Base-by-base conservation (phyloP, 2,888 invertebrate species). In the Nipponacmea schrenckii region DNA sequence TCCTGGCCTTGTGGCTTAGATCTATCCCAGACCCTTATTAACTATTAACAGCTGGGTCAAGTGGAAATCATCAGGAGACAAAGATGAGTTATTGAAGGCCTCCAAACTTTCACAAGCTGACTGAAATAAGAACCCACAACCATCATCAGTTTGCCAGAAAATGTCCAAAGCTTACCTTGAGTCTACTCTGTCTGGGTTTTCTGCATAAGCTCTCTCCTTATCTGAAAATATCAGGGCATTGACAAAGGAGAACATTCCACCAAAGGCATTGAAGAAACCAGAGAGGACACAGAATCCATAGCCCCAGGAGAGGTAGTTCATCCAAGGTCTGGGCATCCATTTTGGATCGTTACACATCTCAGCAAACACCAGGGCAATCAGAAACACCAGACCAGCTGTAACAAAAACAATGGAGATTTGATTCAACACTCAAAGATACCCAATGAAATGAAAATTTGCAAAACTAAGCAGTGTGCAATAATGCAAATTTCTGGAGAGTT, bases 261-360 rank as follows among this genome's bases (percentile, higher is more conserved):
- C 83, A 73, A 88, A 87, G 20, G 87, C 79, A 4, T 82, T 79
- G 70, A 85, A 81, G 76, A 89, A 85, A 4, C 85, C 84, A 0
- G 96, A 93, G 56, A 96, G 91, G 93, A 67, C 94, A 44, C 95
- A 96, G 50, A 97, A 90, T 0, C 94, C 94, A 86, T 96, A 98
- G 0, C 97, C 96, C 95, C 96, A 98, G 3, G 97, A 97, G 79
- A 98, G 93, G 90, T 95, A 97, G 89, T 97, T 98, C 89, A 98
- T 96, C 39, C 94, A 93, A 0, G 97, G 97, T 87, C 97, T 95
- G 0, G 97, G 97, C 96, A 98, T 96, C 77, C 95, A 98, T 86
- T 95, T 94, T 31, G 96, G 92, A 12, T 93, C 92, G 88, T 96
- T 95, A 2, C 94, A 96, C 82, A 93, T 91, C 67, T 93, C 92